These are phyloP conservation scores for Atlantisia rogersi DNA, from an alignment of 2,113 vertebrate species.

Conservation along the genomic window DNA sequence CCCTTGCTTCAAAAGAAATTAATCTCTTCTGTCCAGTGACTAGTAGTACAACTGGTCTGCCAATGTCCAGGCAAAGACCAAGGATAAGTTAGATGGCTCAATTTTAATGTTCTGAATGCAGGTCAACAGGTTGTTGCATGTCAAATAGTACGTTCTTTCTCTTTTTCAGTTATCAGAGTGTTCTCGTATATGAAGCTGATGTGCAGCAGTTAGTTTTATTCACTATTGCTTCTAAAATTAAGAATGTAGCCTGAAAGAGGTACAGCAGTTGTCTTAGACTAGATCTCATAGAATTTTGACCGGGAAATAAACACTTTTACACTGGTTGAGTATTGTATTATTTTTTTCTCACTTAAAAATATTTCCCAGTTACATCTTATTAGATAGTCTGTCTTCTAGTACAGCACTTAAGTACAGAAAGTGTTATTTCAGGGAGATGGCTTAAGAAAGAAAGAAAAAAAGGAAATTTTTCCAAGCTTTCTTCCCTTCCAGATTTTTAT, in stretches of 20 bases:
- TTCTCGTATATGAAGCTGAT: not conserved
- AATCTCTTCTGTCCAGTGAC: not conserved
- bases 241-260: not conserved
- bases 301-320: not conserved
- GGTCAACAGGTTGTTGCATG: not conserved
- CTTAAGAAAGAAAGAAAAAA: not conserved
- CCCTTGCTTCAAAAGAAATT: not conserved
- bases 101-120: not conserved
- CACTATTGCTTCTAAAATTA: not conserved
- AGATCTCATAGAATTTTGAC: not conserved
- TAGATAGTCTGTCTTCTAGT: not conserved
- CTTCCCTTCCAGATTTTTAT: fast-evolving
- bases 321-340: not conserved
- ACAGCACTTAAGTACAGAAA: not conserved
- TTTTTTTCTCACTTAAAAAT: not conserved
- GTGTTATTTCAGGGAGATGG: not conserved
- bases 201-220: not conserved
- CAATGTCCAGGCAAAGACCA: not conserved
- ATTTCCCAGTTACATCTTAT: not conserved
- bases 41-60: not conserved
- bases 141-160: not conserved
- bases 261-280: not conserved
- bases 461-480: not conserved
- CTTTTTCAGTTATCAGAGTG: not conserved
- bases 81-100: not conserved